These are phyloP conservation scores for Cephalopachus bancanus DNA, from an alignment of 2,797 vertebrate species.

Conservation along the genomic window DNA sequence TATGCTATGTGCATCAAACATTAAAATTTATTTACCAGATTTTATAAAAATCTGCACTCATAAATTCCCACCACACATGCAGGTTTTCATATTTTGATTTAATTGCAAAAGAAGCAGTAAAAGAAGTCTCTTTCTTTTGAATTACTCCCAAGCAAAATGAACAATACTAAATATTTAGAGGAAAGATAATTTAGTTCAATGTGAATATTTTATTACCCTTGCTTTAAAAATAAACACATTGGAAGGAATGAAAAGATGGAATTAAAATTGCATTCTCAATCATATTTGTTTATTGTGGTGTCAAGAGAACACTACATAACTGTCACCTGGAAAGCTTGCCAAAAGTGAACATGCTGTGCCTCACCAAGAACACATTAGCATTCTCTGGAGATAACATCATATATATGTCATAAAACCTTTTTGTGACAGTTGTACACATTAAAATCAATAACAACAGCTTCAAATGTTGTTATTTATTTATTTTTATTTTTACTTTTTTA, in stretches of 20 bases:
- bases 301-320: not conserved
- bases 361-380: not conserved
- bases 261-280: slow-evolving; percentile 20
- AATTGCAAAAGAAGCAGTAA: slow-evolving; percentile 45
- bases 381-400: not conserved
- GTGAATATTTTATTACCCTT: not conserved
- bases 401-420: not conserved
- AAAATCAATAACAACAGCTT: not conserved
- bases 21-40: not conserved
- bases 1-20: not conserved
- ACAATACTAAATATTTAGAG: not conserved
- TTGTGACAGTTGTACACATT: not conserved
- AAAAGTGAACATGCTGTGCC: not conserved
- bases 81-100: slow-evolving; percentile 19
- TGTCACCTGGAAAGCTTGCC: not conserved
- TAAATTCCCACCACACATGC: not conserved
- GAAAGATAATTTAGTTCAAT: not conserved
- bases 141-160: not conserved
- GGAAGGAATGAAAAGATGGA: not conserved
- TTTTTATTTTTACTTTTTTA: no score
- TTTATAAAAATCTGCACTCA: not conserved
- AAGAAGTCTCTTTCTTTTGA: not conserved
- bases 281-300: not conserved
- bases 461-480: not conserved
- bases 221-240: not conserved